Percentiles rank a stretch among this genome's conserved stretches.
Conservation (phyloP, 2,888 invertebrate species). For the Azorinus chamasolen region DNA sequence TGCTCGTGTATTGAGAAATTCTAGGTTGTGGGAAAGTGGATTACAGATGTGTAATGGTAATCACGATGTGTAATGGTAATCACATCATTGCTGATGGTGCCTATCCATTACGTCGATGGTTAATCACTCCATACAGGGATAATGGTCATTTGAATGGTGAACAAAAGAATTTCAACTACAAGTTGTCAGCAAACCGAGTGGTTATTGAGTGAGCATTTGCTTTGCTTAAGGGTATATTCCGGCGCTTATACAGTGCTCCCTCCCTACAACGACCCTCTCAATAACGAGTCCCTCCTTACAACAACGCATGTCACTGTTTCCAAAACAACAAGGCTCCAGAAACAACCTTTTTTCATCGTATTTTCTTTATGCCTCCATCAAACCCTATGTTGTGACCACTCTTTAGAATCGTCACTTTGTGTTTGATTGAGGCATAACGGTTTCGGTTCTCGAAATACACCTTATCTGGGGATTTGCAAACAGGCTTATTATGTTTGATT, state of each 20-base stretch:
- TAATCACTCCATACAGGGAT: conserved; percentile 40
- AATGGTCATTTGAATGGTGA: conserved; percentile 41
- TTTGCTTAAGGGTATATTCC: conserved; percentile 39
- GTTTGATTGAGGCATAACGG: no score
- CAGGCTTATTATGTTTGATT: no score
- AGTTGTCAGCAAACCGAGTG: conserved; percentile 37
- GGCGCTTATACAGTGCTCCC: conserved; percentile 29
- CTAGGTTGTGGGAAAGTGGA: conserved; percentile 43
- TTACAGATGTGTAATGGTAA: conserved; percentile 7
- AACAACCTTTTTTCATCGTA: no score
- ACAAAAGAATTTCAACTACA: conserved; percentile 34
- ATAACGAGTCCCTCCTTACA: no score
- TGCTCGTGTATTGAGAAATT: conserved; percentile 36
- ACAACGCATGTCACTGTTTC: no score
- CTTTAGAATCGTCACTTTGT: no score
- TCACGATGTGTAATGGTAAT: conserved; percentile 22
- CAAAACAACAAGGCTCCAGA: no score
- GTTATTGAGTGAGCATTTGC: conserved; percentile 42
- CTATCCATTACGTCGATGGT: conserved; percentile 34
- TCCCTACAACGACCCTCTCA: no score
- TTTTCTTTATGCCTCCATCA: no score
- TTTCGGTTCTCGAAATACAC: no score
- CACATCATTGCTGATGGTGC: conserved; percentile 47
- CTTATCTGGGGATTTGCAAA: no score
- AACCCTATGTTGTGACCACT: no score